phyloP scores from a whole-genome alignment of 35 echinoderm and acorn worm species.

The Holothuria glaberrima region DNA sequence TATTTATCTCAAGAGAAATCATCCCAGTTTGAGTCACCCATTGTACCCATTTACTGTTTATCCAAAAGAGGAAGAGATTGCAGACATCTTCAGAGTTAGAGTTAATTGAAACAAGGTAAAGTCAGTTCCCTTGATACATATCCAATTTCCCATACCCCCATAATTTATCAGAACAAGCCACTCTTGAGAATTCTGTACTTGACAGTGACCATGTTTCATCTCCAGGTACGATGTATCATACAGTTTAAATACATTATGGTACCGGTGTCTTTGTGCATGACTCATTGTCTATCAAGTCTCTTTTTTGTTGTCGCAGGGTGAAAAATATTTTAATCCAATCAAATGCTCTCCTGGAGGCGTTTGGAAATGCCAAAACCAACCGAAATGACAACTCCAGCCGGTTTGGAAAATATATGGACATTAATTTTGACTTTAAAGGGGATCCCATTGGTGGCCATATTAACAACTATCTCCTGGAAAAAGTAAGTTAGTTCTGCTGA shows the following conservation, averaged over 20 bases:
- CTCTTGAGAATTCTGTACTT: not conserved
- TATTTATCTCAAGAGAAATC: too few species aligned
- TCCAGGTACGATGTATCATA: not conserved
- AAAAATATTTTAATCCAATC: slow-evolving; percentile 99
- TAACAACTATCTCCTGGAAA: slow-evolving; percentile 97
- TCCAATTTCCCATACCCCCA: too few species aligned
- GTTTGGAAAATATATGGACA: slow-evolving; percentile 99
- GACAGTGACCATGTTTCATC: not conserved
- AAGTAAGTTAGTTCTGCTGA: slow-evolving; percentile 64
- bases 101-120: too few species aligned
- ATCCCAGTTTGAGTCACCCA: too few species aligned
- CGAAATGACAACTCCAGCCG: slow-evolving; percentile 98
- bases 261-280: too few species aligned
- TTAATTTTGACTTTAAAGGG: slow-evolving; percentile 99
- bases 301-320: slow-evolving; percentile 67
- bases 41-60: too few species aligned
- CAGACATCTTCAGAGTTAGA: too few species aligned
- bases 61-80: too few species aligned
- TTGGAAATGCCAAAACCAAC: slow-evolving; percentile 99
- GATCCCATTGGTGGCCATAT: slow-evolving; percentile 99
- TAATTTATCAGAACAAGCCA: too few species aligned
- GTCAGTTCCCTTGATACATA: too few species aligned
- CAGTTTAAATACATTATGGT: not conserved
- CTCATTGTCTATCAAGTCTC: not conserved
- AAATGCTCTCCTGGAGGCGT: slow-evolving; percentile 94